Percentiles rank a stretch among this genome's conserved stretches.
phyloP scores from a whole-genome alignment of 2,888 invertebrate species.

The Patella depressa region DNA sequence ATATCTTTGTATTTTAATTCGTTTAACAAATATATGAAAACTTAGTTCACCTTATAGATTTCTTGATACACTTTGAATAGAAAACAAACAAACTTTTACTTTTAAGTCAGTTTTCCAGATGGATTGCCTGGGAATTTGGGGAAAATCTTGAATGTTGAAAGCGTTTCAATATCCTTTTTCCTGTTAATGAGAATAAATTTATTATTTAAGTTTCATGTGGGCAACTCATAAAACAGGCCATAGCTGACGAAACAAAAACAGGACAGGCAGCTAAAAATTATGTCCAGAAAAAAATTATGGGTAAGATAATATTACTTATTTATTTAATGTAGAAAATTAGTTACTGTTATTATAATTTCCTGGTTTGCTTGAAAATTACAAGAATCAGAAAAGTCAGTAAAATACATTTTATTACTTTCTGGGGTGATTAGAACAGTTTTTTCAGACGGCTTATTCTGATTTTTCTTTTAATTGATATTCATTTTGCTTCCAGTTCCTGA shows the following conservation, averaged over 20 bases:
- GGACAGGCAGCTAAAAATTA: slow-evolving; percentile 68
- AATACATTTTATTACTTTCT: no score
- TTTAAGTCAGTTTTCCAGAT: no score
- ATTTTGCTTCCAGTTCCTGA: slow-evolving; percentile 65
- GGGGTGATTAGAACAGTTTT: no score
- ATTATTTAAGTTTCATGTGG: slow-evolving; percentile 64
- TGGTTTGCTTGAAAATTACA: no score
- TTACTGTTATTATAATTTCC: no score
- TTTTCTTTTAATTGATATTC: neutral
- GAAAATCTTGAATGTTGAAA: no score
- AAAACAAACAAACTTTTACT: no score
- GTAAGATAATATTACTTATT: slow-evolving; percentile 46
- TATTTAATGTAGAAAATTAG: neutral
- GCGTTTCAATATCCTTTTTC: no score
- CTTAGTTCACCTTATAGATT: neutral
- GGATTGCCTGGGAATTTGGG: no score
- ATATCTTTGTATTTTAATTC: neutral
- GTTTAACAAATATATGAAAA: neutral
- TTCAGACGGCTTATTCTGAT: neutral
- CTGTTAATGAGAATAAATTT: neutral
- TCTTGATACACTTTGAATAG: neutral
- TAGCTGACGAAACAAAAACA: slow-evolving; percentile 65
- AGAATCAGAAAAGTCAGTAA: no score
- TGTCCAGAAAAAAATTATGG: slow-evolving; percentile 63
- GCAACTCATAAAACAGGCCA: slow-evolving; percentile 69